Evolutionary conservation across 2,113 vertebrate species (phyloP), one percentile per base, ranked within the genome.

Genomic region (Regulus satrapa): DNA sequence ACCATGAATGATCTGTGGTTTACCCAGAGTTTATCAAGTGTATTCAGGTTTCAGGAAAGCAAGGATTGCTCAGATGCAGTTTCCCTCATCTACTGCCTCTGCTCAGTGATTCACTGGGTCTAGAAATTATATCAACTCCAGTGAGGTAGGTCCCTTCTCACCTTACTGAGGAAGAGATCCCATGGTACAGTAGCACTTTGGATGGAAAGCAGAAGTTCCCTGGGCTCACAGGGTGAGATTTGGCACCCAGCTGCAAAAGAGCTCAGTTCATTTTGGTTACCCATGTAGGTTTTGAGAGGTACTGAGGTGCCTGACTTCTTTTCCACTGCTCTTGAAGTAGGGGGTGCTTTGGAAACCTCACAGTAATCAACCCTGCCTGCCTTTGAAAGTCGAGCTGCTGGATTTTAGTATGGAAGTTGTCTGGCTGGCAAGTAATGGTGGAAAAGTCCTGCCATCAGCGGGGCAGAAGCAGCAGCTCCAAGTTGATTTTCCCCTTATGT

Each of bases 161-260:
- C 24, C 48, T 28, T 28, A 2, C 21, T 66, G 49, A 51, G 62
- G 51, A 46, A 23, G 61, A 71, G 40, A 52, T 43, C 45, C n/a
- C 18, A 1, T 8, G 40, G 41, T 40, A 8, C 14, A 36, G 40
- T 21, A 54, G 45, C 58, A n/a, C 24, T 26, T 51, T 16, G 62
- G 29, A 43, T 41, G 48, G 71, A 55, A 54, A 77, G 34, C 64
- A 46, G 18, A 34, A 36, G 18, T 43, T 79, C 14, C 46, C n/a
- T 73, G 4, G 0, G 0, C 28, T 68, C n/a, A 31, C 18, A 56
- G 71, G 8, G 23, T 48, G 46, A 74, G 34, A 51, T 25, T 19
- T 19, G 6, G 36, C 49, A 29, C 38, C 1, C 8, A 2, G 12
- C 5, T 52, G 62, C 1, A 0, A 15, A 46, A 38, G 40, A 59